Evolutionary conservation across 2,888 invertebrate genomes (phyloP).

Genomic region (Listrodromus nycthemerus): DNA sequence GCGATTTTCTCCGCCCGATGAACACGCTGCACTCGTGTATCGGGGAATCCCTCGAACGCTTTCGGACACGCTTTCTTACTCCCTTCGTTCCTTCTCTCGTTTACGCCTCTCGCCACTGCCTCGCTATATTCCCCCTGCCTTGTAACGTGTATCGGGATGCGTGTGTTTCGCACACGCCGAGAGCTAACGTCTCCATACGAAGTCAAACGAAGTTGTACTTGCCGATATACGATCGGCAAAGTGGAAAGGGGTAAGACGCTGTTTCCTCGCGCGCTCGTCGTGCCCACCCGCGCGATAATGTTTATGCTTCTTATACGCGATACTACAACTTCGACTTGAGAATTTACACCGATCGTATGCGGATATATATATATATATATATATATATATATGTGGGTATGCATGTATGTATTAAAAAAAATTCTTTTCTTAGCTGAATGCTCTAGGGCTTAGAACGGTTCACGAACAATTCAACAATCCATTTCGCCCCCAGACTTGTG

Average conservation of each 20-base stretch:
- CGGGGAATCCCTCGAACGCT: conserved; percentile 16
- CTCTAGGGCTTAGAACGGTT: neutral
- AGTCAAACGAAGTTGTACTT: conserved; percentile 80
- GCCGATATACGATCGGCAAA: conserved; percentile 81
- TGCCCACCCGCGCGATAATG: conserved; percentile 82
- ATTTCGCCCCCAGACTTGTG: neutral
- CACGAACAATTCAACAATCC: conserved; percentile 3
- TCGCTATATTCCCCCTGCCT: conserved; percentile 12
- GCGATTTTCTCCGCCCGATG: conserved; percentile 1
- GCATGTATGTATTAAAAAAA: no score
- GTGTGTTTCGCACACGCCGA: conserved; percentile 39
- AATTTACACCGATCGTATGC: conserved; percentile 38
- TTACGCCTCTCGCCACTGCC: conserved; percentile 53
- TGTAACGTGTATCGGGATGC: conserved; percentile 21
- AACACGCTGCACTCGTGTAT: conserved; percentile 35
- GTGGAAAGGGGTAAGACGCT: conserved; percentile 49
- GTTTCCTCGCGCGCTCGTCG: conserved; percentile 64
- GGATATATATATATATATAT: neutral
- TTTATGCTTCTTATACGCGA: conserved; percentile 73
- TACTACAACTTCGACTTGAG: conserved; percentile 34
- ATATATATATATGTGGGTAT: neutral
- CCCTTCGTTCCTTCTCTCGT: conserved; percentile 43
- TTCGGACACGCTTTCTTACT: conserved; percentile 48
- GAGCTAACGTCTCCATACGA: conserved; percentile 81
- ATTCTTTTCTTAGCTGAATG: neutral